Evolutionary conservation across 2,888 invertebrate genomes (phyloP).

Genomic region (Drosophila kuntzei): DNA sequence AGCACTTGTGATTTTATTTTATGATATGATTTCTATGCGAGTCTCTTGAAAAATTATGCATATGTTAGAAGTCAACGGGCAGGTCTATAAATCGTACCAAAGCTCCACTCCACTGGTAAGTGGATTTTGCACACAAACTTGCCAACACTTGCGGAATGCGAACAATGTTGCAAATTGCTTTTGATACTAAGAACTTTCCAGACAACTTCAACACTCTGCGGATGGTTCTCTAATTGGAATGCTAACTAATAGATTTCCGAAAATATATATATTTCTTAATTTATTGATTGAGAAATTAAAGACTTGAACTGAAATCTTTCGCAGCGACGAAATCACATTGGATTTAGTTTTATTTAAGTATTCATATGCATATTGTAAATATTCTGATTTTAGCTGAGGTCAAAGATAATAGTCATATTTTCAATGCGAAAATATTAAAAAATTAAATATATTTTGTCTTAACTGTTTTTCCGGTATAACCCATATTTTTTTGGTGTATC

Average conservation of each 20-base stretch:
- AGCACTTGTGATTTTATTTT: conserved; percentile 80
- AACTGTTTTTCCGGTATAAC: no score
- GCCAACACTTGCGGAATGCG: conserved; percentile 37
- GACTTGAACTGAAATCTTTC: background rate
- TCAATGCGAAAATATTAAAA: no score
- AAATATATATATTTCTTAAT: conserved; percentile 9
- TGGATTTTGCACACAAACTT: conserved; percentile 38
- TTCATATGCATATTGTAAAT: background rate
- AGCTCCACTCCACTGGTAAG: conserved; percentile 27
- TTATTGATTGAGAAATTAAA: conserved; percentile 1
- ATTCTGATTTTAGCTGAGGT: no score
- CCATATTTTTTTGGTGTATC: no score
- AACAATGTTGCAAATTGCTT: conserved; percentile 52
- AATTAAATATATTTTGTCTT: no score
- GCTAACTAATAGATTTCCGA: conserved; percentile 1
- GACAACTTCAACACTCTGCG: background rate
- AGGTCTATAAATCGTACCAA: conserved; percentile 68
- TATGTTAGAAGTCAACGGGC: conserved; percentile 76
- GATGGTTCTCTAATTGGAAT: conserved; percentile 2
- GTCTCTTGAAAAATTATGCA: conserved; percentile 78
- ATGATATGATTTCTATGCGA: conserved; percentile 68
- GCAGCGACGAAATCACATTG: background rate
- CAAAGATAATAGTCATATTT: no score
- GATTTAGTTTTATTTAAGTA: background rate
- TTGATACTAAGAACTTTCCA: conserved; percentile 15